Percentiles rank a stretch among this genome's conserved stretches.
phyloP scores from a whole-genome alignment of 2,113 vertebrate genomes.

The Daphoenositta chrysoptera region DNA sequence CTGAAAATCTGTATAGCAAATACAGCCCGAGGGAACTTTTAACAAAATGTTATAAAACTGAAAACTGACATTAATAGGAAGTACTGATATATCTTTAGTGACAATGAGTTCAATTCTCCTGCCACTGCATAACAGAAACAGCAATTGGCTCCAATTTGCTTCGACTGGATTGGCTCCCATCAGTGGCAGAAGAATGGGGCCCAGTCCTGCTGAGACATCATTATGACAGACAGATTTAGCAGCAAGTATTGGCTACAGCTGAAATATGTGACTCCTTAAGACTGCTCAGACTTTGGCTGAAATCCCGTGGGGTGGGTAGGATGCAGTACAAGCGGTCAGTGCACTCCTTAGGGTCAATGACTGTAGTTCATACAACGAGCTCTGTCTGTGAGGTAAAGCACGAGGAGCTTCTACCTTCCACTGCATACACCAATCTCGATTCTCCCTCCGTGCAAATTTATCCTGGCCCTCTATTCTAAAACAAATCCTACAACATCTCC shows the following conservation, averaged over 20 bases:
- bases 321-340: background rate
- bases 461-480: background rate
- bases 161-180: slow-evolving; percentile 38
- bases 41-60: slow-evolving; percentile 74
- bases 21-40: slow-evolving; percentile 69
- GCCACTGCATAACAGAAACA: slow-evolving; percentile 45
- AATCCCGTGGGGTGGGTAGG: background rate
- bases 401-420: fast-evolving
- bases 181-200: slow-evolving; percentile 38
- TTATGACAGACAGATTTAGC: slow-evolving; percentile 47
- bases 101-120: slow-evolving; percentile 59
- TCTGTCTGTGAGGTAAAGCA: background rate
- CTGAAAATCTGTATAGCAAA: slow-evolving; percentile 62
- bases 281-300: background rate
- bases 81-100: slow-evolving; percentile 72
- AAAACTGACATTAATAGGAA: slow-evolving; percentile 75
- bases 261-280: background rate
- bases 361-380: background rate
- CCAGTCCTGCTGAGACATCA: slow-evolving; percentile 64
- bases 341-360: background rate
- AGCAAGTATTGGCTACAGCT: slow-evolving; percentile 23
- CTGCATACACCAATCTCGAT: background rate
- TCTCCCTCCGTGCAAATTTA: background rate
- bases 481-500: background rate
- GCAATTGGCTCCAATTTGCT: slow-evolving; percentile 60